Evolutionary conservation across 2,797 vertebrate genomes (phyloP), one percentile per base, ranked within the genome.

Genomic region (Poeciliopsis turneri): DNA sequence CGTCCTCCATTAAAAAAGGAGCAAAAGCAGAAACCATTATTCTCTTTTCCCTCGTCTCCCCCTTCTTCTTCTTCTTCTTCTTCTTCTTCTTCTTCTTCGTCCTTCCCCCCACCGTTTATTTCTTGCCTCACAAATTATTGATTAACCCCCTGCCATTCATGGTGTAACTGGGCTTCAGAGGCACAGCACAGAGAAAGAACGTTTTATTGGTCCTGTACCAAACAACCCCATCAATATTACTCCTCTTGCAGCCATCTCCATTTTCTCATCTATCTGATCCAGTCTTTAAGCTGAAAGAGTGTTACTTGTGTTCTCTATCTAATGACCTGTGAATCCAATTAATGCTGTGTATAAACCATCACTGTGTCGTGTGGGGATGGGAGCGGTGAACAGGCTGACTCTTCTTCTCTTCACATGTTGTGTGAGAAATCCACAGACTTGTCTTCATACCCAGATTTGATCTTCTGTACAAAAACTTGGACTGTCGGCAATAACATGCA

Each of bases 321-420:
- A 95, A 95, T 93, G 93, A 94, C 91, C 92, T 95, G 92, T 91
- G 93, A 95, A 95, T 95, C 93, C 92, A 94, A 92, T 95, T 95
- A 95, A 93, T 86, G 83, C 70, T 78, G 83, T 92, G 91, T 90
- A 93, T 89, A 93, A 94, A 92, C 92, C 89, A 93, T 95, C 93
- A 90, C 89, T 93, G 93, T 92, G 76, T 79, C 23, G 75, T 72
- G 79, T 69, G 36, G 39, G 75, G 75, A 80, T 75, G 89, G 85
- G 81, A 88, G 77, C 82, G 73, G 61, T 47, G 80, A 80, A 84
- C 71, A 87, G 84, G 89, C 82, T 41, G 36, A 74, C 81, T 66
- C 79, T 53, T 41, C 49, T 53, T 69, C 57, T 84, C 53, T 69
- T 66, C 76, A 74, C 46, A 78, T 18, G 76, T 47, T 55, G 25